These are phyloP conservation scores for Chironomus tepperi DNA, from an alignment of 1,140 invertebrate species.

Conservation along the genomic window DNA sequence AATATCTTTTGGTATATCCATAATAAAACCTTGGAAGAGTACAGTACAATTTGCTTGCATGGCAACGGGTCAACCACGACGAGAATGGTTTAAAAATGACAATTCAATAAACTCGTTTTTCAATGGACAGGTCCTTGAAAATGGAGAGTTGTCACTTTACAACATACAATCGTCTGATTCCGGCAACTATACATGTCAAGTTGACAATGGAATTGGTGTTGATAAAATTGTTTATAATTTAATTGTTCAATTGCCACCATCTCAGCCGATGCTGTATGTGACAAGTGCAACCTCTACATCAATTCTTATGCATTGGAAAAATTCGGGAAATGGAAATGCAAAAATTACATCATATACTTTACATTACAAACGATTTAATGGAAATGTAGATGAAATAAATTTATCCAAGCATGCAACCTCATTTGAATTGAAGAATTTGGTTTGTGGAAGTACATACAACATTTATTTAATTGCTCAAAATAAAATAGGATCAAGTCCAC, in stretches of 20 bases:
- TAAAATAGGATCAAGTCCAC: slow-evolving; percentile 60
- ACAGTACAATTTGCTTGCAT: slow-evolving; percentile 53
- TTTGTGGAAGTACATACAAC: slow-evolving; percentile 66
- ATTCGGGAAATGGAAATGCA: slow-evolving; percentile 58
- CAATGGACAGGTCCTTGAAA: slow-evolving; percentile 51
- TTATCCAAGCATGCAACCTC: slow-evolving; percentile 54
- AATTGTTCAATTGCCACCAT: slow-evolving; percentile 57
- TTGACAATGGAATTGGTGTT: slow-evolving; percentile 61
- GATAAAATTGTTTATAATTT: slow-evolving; percentile 53
- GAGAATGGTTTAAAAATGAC: slow-evolving; percentile 57
- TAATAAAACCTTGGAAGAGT: slow-evolving; percentile 55
- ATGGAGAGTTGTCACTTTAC: slow-evolving; percentile 54
- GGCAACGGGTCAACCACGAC: slow-evolving; percentile 54
- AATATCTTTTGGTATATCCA: slow-evolving; percentile 55
- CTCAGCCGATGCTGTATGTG: slow-evolving; percentile 58
- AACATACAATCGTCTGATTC: slow-evolving; percentile 55
- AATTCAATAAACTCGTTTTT: slow-evolving; percentile 41
- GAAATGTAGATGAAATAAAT: slow-evolving; percentile 53
- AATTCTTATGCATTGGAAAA: slow-evolving; percentile 61
- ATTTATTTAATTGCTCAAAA: slow-evolving; percentile 62
- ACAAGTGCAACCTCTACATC: slow-evolving; percentile 61
- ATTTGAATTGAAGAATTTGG: slow-evolving; percentile 57
- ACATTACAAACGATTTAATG: slow-evolving; percentile 55
- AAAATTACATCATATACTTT: slow-evolving; percentile 56
- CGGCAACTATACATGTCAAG: slow-evolving; percentile 68